Conservation (phyloP, 2,113 vertebrate genomes). For the Paraplagusia blochii region DNA sequence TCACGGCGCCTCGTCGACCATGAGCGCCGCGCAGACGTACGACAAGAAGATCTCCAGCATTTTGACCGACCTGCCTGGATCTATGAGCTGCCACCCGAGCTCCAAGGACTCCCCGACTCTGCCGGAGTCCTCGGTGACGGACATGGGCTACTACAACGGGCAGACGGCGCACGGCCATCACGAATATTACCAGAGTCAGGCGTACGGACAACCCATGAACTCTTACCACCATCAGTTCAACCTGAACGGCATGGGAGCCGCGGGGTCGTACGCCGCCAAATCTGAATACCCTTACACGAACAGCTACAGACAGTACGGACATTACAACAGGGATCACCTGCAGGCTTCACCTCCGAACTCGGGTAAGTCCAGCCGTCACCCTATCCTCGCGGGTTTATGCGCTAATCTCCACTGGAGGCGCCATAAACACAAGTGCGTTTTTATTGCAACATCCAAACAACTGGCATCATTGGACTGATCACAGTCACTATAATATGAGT, state of each 20-base stretch:
- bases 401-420: no score
- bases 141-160: conserved; percentile 93
- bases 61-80: conserved; percentile 92
- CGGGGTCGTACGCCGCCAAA: conserved; percentile 88
- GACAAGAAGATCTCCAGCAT: conserved; percentile 94
- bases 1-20: conserved; percentile 60
- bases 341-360: conserved; percentile 86
- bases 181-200: conserved; percentile 86
- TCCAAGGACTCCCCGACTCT: conserved; percentile 97
- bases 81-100: conserved; percentile 91
- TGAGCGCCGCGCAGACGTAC: conserved; percentile 87
- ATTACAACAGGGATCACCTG: conserved; percentile 90
- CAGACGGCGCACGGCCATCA: conserved; percentile 81
- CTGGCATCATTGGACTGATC: no score
- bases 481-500: no score
- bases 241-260: conserved; percentile 83
- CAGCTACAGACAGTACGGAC: conserved; percentile 88
- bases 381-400: no score
- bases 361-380: conserved; percentile 73
- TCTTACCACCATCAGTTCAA: conserved; percentile 92
- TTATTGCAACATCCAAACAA: no score
- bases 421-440: no score
- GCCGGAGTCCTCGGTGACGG: conserved; percentile 93
- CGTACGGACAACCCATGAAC: conserved; percentile 85
- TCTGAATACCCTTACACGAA: conserved; percentile 90